These are phyloP conservation scores for Sylvilagus bachmani DNA, from an alignment of 2,113 vertebrate species.

Conservation along the genomic window DNA sequence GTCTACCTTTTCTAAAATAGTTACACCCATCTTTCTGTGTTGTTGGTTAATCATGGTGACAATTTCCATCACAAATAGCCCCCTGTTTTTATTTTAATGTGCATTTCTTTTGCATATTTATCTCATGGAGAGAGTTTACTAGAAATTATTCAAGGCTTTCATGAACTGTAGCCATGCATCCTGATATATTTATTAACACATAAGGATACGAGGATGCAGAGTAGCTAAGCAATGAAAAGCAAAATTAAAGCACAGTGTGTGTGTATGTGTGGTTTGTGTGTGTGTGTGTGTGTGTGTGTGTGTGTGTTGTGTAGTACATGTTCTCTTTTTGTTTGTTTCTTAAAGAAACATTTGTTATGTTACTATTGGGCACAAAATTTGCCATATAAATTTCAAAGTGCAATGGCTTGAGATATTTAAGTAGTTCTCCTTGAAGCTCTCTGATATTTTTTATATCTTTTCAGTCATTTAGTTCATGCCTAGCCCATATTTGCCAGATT, in stretches of 20 bases:
- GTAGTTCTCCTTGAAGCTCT: not conserved
- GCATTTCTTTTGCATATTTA: slow-evolving; percentile 18
- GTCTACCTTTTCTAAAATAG: not conserved
- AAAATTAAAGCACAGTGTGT: not conserved
- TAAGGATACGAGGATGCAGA: not conserved
- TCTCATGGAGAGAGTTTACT: slow-evolving; percentile 1
- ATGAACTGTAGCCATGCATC: not conserved
- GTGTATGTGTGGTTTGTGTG: not conserved
- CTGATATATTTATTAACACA: slow-evolving; percentile 21
- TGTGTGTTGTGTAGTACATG: not conserved
- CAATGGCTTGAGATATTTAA: slow-evolving; percentile 30
- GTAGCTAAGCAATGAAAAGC: not conserved
- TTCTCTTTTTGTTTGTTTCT: not conserved
- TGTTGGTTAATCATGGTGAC: slow-evolving; percentile 13
- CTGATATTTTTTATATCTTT: slow-evolving; percentile 32
- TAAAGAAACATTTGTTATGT: slow-evolving; percentile 34
- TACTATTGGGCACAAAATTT: not conserved
- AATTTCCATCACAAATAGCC: not conserved
- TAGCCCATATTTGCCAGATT: not conserved
- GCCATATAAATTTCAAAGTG: slow-evolving; percentile 38
- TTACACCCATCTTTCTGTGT: slow-evolving; percentile 14
- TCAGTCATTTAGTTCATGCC: not conserved
- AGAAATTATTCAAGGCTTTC: slow-evolving; percentile 5
- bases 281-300: not conserved
- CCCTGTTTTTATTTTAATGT: slow-evolving; percentile 2